phyloP scores from a whole-genome alignment of 2,113 vertebrate genomes.

The Cochlearius cochlearius region DNA sequence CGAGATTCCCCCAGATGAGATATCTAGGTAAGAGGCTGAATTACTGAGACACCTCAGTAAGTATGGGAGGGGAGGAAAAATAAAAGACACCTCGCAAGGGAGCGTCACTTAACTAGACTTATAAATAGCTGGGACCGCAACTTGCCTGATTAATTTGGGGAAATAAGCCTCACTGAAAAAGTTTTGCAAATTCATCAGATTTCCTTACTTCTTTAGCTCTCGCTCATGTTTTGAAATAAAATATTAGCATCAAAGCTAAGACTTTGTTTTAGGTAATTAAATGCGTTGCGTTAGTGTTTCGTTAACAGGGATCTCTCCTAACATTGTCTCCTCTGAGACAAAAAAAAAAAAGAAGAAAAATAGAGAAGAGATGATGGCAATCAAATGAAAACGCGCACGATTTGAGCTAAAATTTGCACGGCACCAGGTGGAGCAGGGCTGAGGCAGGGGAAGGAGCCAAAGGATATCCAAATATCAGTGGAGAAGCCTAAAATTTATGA shows the following conservation, averaged over 20 bases:
- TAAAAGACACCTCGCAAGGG: constrained; percentile 39
- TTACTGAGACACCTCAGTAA: constrained; percentile 52
- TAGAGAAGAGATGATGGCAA: accelerated
- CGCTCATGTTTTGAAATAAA: constrained; percentile 36
- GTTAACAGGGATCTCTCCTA: neutral
- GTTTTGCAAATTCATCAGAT: constrained; percentile 64
- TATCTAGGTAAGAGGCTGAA: constrained; percentile 69
- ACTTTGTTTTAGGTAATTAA: constrained; percentile 65
- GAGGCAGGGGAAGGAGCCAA: neutral
- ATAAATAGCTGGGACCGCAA: constrained; percentile 70
- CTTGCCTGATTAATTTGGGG: constrained; percentile 70
- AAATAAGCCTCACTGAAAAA: constrained; percentile 46
- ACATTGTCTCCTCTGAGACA: neutral
- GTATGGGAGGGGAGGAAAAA: neutral
- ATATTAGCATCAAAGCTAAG: constrained; percentile 38
- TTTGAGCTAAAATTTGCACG: neutral
- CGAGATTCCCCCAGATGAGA: constrained; percentile 52
- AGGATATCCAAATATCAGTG: neutral
- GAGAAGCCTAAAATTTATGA: neutral
- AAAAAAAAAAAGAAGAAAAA: accelerated
- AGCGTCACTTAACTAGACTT: constrained; percentile 72
- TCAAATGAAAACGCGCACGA: neutral
- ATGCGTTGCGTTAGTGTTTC: constrained; percentile 34
- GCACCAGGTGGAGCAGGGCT: neutral
- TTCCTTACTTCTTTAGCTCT: constrained; percentile 40